phyloP scores from a whole-genome alignment of 2,888 invertebrate species.

The Leptura quadrifasciata region DNA sequence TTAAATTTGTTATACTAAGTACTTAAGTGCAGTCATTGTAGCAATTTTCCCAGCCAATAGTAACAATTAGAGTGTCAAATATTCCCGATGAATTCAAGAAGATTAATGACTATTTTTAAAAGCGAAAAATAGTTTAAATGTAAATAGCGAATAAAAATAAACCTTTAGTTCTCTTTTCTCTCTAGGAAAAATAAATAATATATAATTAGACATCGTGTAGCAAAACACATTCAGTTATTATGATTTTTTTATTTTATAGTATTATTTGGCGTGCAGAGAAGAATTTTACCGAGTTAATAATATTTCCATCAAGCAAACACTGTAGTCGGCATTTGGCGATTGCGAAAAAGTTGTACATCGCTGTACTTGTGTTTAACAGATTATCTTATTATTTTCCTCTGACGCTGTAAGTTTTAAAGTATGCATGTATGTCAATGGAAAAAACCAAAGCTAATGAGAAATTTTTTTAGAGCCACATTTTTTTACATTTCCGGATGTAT shows the following conservation, averaged over 20 bases:
- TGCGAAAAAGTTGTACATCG: too few relatives aligned
- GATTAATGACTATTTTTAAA: slow-evolving; percentile 19
- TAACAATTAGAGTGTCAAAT: slow-evolving; percentile 3
- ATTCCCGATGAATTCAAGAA: not conserved
- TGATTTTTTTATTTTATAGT: slow-evolving; percentile 22
- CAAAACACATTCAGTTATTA: slow-evolving; percentile 28
- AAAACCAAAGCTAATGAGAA: too few relatives aligned
- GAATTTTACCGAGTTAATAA: not conserved
- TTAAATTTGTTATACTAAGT: not conserved
- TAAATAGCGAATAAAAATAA: slow-evolving; percentile 28
- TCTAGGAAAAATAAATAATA: slow-evolving; percentile 31
- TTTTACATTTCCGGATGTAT: too few relatives aligned
- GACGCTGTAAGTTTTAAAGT: too few relatives aligned
- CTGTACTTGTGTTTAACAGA: too few relatives aligned
- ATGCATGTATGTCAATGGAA: too few relatives aligned
- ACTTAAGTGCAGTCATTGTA: not conserved
- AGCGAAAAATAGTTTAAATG: slow-evolving; percentile 20
- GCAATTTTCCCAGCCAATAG: not conserved
- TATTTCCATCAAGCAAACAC: not conserved
- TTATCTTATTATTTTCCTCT: too few relatives aligned
- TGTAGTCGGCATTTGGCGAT: not conserved
- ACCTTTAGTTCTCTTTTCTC: slow-evolving; percentile 23
- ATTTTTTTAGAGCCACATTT: too few relatives aligned
- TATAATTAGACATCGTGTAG: slow-evolving; percentile 15
- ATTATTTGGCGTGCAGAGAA: not conserved